Conservation (phyloP, 2,113 vertebrate species). For the Ammospiza nelsoni region DNA sequence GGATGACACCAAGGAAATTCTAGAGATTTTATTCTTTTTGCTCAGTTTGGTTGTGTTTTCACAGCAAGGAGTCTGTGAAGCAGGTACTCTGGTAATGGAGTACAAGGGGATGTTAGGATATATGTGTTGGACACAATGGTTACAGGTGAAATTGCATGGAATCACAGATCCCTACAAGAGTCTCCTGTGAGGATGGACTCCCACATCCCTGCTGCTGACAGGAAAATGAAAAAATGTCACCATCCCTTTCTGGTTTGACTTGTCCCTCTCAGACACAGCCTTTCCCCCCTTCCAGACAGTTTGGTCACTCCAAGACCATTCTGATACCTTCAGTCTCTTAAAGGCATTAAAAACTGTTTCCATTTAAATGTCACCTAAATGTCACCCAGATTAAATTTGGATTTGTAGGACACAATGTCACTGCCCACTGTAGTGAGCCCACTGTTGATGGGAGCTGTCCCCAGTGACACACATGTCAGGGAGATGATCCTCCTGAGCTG, state of each 20-base stretch:
- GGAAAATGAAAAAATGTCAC: neutral
- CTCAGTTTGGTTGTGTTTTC: neutral
- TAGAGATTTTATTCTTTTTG: neutral
- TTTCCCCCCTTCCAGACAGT: neutral
- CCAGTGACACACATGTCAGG: neutral
- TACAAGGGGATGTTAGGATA: neutral
- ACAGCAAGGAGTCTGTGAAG: neutral
- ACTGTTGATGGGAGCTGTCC: neutral
- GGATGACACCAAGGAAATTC: neutral
- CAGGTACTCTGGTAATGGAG: neutral
- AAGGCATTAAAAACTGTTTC: neutral
- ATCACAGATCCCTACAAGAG: neutral
- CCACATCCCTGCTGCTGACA: neutral
- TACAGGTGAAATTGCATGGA: neutral
- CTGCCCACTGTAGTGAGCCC: neutral
- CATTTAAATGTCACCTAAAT: neutral
- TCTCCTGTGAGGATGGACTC: neutral
- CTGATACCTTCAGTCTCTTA: neutral
- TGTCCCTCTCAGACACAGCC: neutral
- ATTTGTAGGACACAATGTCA: neutral
- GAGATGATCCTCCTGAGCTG: neutral
- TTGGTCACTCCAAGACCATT: neutral
- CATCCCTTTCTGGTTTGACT: neutral
- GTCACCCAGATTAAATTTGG: neutral
- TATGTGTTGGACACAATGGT: neutral